Evolutionary conservation across 2,888 invertebrate genomes (phyloP).

Genomic region (Stictocephala bisonia): DNA sequence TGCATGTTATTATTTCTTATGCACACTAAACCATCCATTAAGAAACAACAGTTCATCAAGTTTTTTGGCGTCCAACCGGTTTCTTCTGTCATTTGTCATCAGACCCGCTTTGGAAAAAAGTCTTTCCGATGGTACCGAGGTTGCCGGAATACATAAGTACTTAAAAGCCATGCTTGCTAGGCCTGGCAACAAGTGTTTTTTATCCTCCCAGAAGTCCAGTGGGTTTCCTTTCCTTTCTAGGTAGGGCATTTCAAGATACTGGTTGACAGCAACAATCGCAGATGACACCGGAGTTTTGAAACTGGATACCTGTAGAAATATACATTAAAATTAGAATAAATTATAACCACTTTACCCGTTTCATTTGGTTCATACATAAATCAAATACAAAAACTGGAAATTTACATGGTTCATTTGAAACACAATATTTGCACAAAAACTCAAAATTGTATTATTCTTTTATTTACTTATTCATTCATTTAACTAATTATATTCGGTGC

Average conservation of each 20-base stretch:
- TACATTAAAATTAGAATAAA: background rate
- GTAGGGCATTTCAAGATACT: slow-evolving; percentile 5
- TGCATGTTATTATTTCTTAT: background rate
- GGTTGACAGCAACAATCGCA: background rate
- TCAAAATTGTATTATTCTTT: background rate
- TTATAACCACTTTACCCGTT: background rate
- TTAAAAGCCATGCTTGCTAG: background rate
- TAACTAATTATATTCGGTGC: background rate
- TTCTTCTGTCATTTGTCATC: slow-evolving; percentile 15
- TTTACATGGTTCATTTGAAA: background rate
- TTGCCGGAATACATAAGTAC: slow-evolving; percentile 10
- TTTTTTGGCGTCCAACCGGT: background rate
- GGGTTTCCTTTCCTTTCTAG: background rate
- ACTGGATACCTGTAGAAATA: background rate
- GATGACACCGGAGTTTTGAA: too few species aligned
- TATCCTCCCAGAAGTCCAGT: background rate
- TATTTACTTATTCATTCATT: too few species aligned
- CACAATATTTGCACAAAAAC: background rate
- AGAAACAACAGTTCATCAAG: slow-evolving; percentile 16
- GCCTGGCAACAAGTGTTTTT: background rate
- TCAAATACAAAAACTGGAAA: too few species aligned
- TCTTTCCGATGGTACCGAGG: slow-evolving; percentile 6
- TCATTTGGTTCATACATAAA: background rate
- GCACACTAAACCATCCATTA: background rate
- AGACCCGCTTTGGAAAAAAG: slow-evolving; percentile 2